Evolutionary conservation across 1,140 invertebrate genomes (phyloP).

Genomic region (Drosophila saltans): DNA sequence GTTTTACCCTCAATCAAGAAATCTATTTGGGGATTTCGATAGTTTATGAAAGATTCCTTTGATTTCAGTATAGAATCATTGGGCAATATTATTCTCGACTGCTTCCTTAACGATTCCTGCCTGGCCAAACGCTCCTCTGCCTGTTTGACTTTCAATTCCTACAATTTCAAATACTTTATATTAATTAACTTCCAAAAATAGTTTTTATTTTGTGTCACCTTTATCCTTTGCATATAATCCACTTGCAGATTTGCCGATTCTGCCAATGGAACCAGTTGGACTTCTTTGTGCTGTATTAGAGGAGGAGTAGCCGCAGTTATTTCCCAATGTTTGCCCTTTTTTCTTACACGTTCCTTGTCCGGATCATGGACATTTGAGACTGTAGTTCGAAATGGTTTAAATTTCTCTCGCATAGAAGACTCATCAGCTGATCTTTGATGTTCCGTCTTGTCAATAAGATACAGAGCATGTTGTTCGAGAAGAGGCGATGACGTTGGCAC

Average conservation of each 20-base stretch:
- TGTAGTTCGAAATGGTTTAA: slow-evolving; percentile 88
- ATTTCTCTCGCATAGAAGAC: slow-evolving; percentile 82
- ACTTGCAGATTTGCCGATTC: slow-evolving; percentile 74
- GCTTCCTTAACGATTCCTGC: slow-evolving; percentile 11
- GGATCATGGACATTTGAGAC: slow-evolving; percentile 86
- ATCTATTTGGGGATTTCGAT: slow-evolving; percentile 53
- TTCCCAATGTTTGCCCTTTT: slow-evolving; percentile 87
- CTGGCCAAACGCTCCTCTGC: slow-evolving; percentile 70
- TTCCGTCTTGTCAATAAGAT: slow-evolving; percentile 85
- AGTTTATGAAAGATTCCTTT: slow-evolving; percentile 62
- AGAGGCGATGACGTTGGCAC: background rate
- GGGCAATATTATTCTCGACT: slow-evolving; percentile 40
- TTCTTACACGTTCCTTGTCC: slow-evolving; percentile 86
- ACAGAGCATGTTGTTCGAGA: slow-evolving; percentile 85
- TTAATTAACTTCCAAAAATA: background rate
- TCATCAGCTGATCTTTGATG: slow-evolving; percentile 79
- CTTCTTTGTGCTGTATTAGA: slow-evolving; percentile 78
- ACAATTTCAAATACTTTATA: background rate
- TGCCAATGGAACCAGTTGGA: slow-evolving; percentile 67
- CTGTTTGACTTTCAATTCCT: slow-evolving; percentile 71
- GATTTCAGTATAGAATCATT: slow-evolving; percentile 51
- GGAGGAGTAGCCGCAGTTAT: slow-evolving; percentile 88
- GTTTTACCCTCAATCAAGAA: slow-evolving; percentile 69
- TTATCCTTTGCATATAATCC: slow-evolving; percentile 67
- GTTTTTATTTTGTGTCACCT: slow-evolving; percentile 30